Evolutionary conservation across 2,797 vertebrate species (phyloP).

Genomic region (Notamacropus eugenii): DNA sequence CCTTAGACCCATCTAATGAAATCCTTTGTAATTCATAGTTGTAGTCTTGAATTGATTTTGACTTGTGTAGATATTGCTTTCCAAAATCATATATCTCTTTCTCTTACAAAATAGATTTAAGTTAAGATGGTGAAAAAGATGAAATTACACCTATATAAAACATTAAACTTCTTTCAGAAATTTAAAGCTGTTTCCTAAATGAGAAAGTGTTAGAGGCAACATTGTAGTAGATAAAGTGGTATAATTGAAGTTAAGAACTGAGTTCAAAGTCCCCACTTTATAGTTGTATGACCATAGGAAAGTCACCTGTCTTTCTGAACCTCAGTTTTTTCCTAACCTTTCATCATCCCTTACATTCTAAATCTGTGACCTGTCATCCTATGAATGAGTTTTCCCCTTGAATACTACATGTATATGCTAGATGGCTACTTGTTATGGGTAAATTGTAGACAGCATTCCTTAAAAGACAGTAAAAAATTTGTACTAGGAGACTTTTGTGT

Average conservation of each 20-base stretch:
- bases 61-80: conserved; percentile 59
- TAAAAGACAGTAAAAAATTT: background rate
- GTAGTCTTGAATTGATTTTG: conserved; percentile 51
- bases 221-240: conserved; percentile 26
- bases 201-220: conserved; percentile 68
- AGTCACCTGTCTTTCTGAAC: background rate
- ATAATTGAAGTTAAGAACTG: background rate
- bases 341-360: background rate
- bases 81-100: background rate
- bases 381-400: background rate
- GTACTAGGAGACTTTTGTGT: background rate
- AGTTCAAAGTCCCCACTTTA: background rate
- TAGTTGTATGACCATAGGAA: background rate
- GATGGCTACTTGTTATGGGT: background rate
- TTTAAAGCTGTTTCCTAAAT: conserved; percentile 72
- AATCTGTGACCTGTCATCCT: background rate
- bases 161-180: conserved; percentile 67
- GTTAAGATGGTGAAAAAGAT: conserved; percentile 27
- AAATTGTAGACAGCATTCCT: background rate
- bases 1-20: conserved; percentile 58
- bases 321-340: background rate
- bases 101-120: conserved; percentile 61
- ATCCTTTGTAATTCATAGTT: conserved; percentile 35
- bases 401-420: background rate
- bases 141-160: conserved; percentile 63